Percentiles rank a stretch among this genome's conserved stretches.
phyloP scores from a whole-genome alignment of 2,113 vertebrate species.

The Daboia siamensis region DNA sequence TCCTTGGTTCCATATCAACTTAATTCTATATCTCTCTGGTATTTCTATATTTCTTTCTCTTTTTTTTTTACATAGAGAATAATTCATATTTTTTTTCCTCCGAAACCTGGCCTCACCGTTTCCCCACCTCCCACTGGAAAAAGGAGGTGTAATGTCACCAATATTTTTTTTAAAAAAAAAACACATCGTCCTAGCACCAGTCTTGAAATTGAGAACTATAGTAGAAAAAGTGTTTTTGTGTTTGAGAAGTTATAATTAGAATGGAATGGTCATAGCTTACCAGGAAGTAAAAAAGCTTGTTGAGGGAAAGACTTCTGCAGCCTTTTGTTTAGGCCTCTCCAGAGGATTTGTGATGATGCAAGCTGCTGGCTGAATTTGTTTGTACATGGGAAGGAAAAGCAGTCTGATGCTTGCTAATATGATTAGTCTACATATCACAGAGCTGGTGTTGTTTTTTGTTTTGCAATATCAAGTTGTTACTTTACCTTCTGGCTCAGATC shows the following conservation, averaged over 20 bases:
- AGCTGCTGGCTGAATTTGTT: conserved; percentile 10
- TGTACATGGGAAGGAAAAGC: background rate
- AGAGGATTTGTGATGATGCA: background rate
- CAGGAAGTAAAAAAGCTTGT: conserved; percentile 30
- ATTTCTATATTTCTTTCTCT: background rate
- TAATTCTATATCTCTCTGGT: background rate
- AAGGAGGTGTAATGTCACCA: background rate
- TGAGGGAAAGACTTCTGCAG: background rate
- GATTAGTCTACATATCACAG: background rate
- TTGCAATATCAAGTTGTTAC: background rate
- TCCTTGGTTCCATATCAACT: background rate
- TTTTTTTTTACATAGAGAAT: background rate
- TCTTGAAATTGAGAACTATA: background rate
- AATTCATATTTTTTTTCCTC: background rate
- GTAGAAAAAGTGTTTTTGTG: background rate
- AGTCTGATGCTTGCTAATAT: background rate
- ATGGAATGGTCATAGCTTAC: conserved; percentile 40
- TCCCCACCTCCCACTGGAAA: background rate
- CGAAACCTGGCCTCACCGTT: background rate
- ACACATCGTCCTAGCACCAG: background rate
- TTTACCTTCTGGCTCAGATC: background rate
- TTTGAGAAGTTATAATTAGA: conserved; percentile 60
- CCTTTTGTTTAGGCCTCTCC: background rate
- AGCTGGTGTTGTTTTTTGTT: background rate
- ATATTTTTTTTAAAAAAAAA: background rate